Evolutionary conservation across 2,113 vertebrate species (phyloP).

Genomic region (Calidris pygmaea): DNA sequence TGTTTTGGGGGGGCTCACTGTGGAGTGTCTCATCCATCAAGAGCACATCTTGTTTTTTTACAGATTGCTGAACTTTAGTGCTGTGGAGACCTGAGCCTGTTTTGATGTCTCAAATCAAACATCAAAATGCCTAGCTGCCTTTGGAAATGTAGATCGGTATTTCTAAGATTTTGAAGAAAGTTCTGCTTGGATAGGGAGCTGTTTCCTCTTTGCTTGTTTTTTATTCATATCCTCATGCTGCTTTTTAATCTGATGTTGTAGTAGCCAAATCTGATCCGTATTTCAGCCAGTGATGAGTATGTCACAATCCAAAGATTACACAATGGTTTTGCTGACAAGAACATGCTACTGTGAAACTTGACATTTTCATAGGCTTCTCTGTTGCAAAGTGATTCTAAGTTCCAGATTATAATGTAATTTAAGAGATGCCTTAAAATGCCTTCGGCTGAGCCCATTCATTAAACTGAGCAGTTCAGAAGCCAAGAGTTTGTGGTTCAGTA

Average conservation of each 20-base stretch:
- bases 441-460: neutral
- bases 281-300: neutral
- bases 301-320: neutral
- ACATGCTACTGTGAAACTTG: neutral
- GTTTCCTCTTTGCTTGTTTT: neutral
- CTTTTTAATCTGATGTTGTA: neutral
- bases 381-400: neutral
- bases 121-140: neutral
- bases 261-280: neutral
- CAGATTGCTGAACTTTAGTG: slow-evolving; percentile 7
- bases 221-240: neutral
- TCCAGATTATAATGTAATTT: neutral
- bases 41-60: neutral
- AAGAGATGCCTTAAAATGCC: neutral
- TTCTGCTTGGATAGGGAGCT: neutral
- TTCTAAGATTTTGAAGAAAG: neutral
- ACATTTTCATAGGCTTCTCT: neutral
- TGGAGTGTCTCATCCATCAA: neutral
- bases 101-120: neutral
- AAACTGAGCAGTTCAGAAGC: neutral
- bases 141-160: neutral
- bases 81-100: neutral
- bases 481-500: neutral
- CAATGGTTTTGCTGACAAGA: neutral
- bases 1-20: neutral